These are phyloP conservation scores for Coleophora deauratella DNA, from an alignment of 2,888 invertebrate genomes.

Conservation along the genomic window DNA sequence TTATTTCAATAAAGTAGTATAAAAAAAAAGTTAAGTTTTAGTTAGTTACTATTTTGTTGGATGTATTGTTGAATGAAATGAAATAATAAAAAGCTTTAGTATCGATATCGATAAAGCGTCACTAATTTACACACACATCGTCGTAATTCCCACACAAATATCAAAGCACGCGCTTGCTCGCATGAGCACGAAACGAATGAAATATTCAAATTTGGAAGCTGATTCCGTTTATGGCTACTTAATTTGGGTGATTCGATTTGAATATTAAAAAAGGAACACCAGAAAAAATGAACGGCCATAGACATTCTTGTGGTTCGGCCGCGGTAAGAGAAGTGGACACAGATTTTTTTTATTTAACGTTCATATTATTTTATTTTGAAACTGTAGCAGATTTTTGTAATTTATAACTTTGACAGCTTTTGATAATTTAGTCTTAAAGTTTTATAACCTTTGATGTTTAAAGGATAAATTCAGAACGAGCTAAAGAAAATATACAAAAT, in stretches of 20 bases:
- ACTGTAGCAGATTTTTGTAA: slow-evolving; percentile 27
- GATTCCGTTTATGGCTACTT: slow-evolving; percentile 75
- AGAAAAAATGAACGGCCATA: slow-evolving; percentile 48
- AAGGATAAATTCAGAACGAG: slow-evolving; percentile 7
- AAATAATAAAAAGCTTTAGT: background rate
- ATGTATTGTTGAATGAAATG: no score
- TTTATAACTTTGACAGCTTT: slow-evolving; percentile 20
- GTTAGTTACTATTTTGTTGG: no score
- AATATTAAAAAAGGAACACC: slow-evolving; percentile 61
- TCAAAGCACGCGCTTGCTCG: slow-evolving; percentile 53
- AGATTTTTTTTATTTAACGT: slow-evolving; percentile 13
- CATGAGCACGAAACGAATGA: slow-evolving; percentile 63
- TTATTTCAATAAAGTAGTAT: no score
- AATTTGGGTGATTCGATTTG: slow-evolving; percentile 75
- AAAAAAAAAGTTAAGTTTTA: no score
- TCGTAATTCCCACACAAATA: slow-evolving; percentile 40
- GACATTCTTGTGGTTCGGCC: slow-evolving; percentile 46
- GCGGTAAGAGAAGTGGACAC: slow-evolving; percentile 11
- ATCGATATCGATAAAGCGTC: slow-evolving; percentile 24
- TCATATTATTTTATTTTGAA: slow-evolving; percentile 10
- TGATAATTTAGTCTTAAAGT: background rate
- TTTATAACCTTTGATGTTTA: slow-evolving; percentile 18
- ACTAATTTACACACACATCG: slow-evolving; percentile 37
- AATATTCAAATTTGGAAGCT: slow-evolving; percentile 75
- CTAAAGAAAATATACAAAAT: no score